A percentile compares a stretch with the other conserved stretches of the same genome.
These are phyloP conservation scores for Sebastes steindachneri DNA, from an alignment of 2,797 vertebrate genomes.

Conservation along the genomic window DNA sequence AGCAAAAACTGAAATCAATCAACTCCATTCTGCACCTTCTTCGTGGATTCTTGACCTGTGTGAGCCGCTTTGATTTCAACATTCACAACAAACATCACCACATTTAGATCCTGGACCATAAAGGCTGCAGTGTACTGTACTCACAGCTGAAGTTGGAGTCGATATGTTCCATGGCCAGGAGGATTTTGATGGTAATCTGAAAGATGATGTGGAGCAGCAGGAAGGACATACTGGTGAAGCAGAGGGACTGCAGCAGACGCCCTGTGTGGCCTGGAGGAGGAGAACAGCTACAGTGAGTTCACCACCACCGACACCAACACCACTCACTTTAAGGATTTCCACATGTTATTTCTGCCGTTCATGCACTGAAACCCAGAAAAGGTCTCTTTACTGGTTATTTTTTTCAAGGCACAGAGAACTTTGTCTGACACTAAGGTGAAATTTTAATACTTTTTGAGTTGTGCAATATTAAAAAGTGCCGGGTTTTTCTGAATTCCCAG, in stretches of 20 bases:
- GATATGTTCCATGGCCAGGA: constrained; percentile 78
- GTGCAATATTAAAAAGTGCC: background rate
- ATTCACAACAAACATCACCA: background rate
- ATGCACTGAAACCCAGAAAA: constrained; percentile 21
- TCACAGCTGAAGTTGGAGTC: constrained; percentile 92
- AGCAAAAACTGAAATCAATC: background rate
- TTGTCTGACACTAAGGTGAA: background rate
- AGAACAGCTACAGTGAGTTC: constrained; percentile 41
- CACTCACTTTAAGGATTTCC: constrained; percentile 49
- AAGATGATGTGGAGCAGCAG: constrained; percentile 96
- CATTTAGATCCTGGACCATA: constrained; percentile 5
- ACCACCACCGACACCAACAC: constrained; percentile 20
- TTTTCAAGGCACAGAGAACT: constrained; percentile 1
- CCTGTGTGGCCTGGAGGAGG: constrained; percentile 92
- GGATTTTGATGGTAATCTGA: constrained; percentile 95
- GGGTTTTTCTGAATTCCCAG: background rate
- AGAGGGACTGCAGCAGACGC: constrained; percentile 94
- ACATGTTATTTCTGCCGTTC: constrained; percentile 38
- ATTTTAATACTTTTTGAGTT: background rate
- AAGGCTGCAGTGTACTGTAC: constrained; percentile 85
- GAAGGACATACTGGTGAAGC: constrained; percentile 95
- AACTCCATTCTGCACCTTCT: background rate
- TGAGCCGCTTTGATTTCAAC: background rate
- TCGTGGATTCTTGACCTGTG: background rate
- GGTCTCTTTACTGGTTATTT: background rate